Evolutionary conservation across 2,888 invertebrate genomes (phyloP), one percentile per base, ranked within the genome.

Genomic region (Sicus ferrugineus): DNA sequence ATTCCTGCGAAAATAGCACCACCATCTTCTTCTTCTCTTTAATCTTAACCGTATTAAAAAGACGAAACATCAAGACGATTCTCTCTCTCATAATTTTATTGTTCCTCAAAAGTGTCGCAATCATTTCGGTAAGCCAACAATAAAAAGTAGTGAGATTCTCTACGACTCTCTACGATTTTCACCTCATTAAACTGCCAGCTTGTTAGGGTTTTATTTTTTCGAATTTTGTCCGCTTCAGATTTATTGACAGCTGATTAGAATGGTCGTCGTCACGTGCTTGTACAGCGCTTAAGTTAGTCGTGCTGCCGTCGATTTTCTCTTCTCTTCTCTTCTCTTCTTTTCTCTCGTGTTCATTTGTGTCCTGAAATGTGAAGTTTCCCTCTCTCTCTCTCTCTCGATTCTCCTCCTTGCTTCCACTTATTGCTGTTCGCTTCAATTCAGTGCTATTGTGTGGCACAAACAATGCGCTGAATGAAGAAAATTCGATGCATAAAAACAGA

Each of bases 381-480:
- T 42, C 42, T 42, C n/a, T 42, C 16, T 4, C n/a, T 42, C n/a
- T 42, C 42, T 42, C n/a, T 42, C 9, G 9, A 42, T 42, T 16
- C n/a, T 42, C 2, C n/a, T n/a, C 42, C n/a, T 42, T 42, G 5
- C 42, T 3, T 42, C n/a, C 14, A 9, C 2, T 14, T 34, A 14
- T 34, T 34, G 14, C 14, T 34, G 34, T 34, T 34, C n/a, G n/a
- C 50, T 6, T 46, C 23, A 62, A 48, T 46, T 19, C 26, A 19
- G n/a, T 46, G 16, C 30, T 48, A 26, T 63, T 63, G 63, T 63
- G 19, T 48, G 21, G 16, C n/a, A n/a, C 46, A n/a, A 63, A 63
- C 63, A 63, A 63, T 48, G 48, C 46, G 19, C n/a, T 63, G 48
- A 48, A 46, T 62, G 62, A 26, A 19, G 16, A 42, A 23, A 42